These are phyloP conservation scores for Agriopis aurantiaria DNA, from an alignment of 2,888 invertebrate genomes.

Conservation along the genomic window DNA sequence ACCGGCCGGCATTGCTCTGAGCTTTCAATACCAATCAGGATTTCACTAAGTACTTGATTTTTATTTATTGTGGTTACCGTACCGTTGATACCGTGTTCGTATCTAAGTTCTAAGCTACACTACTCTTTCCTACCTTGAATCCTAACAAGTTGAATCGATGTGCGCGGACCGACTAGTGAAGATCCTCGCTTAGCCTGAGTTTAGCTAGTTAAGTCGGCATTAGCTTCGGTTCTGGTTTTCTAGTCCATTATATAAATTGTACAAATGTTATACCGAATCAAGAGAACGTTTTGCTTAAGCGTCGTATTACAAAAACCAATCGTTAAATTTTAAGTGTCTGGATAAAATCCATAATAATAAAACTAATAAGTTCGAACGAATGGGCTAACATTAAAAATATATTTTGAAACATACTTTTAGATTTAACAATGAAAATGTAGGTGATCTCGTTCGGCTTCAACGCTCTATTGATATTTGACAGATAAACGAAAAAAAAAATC, in stretches of 20 bases:
- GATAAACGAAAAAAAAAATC: too few species aligned
- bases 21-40: not conserved
- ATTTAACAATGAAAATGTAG: too few species aligned
- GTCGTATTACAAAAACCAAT: too few species aligned
- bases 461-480: too few species aligned
- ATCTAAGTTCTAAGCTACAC: not conserved
- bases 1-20: not conserved
- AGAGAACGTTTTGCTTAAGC: not conserved
- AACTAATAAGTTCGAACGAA: too few species aligned
- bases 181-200: constrained; percentile 15
- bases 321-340: too few species aligned
- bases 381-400: too few species aligned
- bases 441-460: too few species aligned
- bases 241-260: not conserved
- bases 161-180: constrained; percentile 3
- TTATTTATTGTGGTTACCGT: too few species aligned
- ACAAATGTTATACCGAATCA: not conserved
- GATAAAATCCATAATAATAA: too few species aligned
- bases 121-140: constrained; percentile 5
- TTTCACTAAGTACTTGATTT: not conserved
- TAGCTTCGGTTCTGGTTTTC: constrained; percentile 15
- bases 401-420: too few species aligned
- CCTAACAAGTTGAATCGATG: constrained; percentile 14
- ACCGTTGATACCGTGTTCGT: too few species aligned
- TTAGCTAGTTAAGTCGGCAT: constrained; percentile 17